Evolutionary conservation across 2,113 vertebrate species (phyloP).

Genomic region (Melierax canorus): DNA sequence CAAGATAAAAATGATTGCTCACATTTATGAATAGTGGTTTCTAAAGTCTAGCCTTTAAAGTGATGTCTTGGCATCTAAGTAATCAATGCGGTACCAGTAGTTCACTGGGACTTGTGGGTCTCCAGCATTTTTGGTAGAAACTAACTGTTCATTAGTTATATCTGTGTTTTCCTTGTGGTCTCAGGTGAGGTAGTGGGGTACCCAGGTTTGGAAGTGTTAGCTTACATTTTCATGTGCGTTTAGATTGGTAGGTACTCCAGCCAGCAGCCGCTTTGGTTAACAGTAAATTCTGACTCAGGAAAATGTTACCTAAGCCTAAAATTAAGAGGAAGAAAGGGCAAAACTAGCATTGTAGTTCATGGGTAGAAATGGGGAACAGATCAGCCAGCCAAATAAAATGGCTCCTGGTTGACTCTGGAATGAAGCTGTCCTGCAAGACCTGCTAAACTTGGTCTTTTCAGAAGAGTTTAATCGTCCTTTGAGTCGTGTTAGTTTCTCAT

Average conservation of each 20-base stretch:
- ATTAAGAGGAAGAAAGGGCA: not conserved
- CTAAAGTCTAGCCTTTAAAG: not conserved
- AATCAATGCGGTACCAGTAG: not conserved
- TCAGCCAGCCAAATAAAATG: not conserved
- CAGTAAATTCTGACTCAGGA: not conserved
- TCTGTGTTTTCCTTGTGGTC: not conserved
- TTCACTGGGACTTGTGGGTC: not conserved
- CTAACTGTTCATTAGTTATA: not conserved
- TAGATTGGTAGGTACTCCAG: not conserved
- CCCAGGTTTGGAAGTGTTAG: not conserved
- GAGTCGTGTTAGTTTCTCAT: not conserved
- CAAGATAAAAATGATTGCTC: not conserved
- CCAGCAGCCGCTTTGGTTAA: fast-evolving
- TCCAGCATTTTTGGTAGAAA: not conserved
- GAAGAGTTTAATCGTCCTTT: not conserved
- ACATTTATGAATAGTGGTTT: not conserved
- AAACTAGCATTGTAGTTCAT: not conserved
- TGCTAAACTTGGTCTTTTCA: not conserved
- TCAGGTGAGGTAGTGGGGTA: not conserved
- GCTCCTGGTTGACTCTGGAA: not conserved
- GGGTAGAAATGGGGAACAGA: not conserved
- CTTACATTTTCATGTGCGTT: not conserved
- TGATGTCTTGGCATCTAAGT: not conserved
- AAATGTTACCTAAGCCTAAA: not conserved
- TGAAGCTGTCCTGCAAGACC: not conserved